Evolutionary conservation across 2,888 invertebrate genomes (phyloP).

Genomic region (Chirona hameri): DNA sequence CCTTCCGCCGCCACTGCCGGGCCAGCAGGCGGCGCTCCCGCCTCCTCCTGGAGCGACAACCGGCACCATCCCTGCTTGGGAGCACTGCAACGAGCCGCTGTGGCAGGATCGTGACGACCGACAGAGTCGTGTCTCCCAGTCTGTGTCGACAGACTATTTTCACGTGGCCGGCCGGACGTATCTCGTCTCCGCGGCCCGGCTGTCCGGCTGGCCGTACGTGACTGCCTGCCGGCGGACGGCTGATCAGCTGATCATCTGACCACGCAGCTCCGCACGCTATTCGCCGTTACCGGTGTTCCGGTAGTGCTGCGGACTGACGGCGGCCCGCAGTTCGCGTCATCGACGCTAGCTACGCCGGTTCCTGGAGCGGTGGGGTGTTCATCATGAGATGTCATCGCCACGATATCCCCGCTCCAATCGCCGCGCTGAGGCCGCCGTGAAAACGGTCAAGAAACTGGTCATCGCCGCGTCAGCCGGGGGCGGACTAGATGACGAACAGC

Average conservation of each 20-base stretch:
- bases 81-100: constrained; percentile 25
- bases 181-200: constrained; percentile 30
- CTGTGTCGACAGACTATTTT: constrained; percentile 32
- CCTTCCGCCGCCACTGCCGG: too few relatives aligned
- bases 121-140: constrained; percentile 23
- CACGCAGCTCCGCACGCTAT: neutral
- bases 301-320: constrained; percentile 30
- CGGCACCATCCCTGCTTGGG: too few relatives aligned
- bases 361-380: constrained; percentile 2
- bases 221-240: neutral
- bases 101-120: constrained; percentile 29
- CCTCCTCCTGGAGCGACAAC: too few relatives aligned
- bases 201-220: constrained; percentile 31
- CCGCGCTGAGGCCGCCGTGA: constrained; percentile 23
- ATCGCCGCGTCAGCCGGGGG: neutral
- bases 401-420: constrained; percentile 23
- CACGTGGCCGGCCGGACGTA: constrained; percentile 29
- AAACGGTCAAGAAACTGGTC: neutral
- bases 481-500: neutral
- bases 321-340: constrained; percentile 32
- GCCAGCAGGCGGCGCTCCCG: too few relatives aligned
- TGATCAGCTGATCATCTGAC: constrained; percentile 8
- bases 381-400: neutral
- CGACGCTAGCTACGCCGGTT: neutral
- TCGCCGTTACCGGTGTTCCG: constrained; percentile 26